A percentile compares a stretch with the other conserved stretches of the same genome.
phyloP scores from a whole-genome alignment of 1,140 invertebrate species.

The Aphidius ervi region DNA sequence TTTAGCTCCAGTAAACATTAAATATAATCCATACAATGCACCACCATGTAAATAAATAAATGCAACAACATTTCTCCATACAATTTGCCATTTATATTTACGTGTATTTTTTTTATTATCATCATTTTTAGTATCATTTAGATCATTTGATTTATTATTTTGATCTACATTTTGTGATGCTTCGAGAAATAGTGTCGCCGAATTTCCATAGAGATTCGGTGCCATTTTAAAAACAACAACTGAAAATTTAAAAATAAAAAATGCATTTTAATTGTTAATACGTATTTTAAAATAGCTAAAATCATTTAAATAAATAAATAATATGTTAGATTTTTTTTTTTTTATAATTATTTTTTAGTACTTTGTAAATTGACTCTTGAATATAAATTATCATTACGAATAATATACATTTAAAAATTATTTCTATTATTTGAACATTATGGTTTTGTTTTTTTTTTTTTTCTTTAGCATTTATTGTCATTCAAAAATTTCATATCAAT shows the following conservation, averaged over 20 bases:
- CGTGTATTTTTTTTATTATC: conserved; percentile 32
- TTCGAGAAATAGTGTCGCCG: conserved; percentile 46
- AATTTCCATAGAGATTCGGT: conserved; percentile 50
- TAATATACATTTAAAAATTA: no score
- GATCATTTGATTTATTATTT: conserved; percentile 25
- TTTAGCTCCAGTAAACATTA: conserved; percentile 53
- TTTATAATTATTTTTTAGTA: no score
- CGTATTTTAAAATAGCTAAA: no score
- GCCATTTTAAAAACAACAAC: conserved; percentile 37
- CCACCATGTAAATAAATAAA: conserved; percentile 63
- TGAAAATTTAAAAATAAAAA: conserved; percentile 19
- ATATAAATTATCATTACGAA: not conserved
- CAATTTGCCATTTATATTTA: conserved; percentile 60
- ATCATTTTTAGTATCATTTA: conserved; percentile 10
- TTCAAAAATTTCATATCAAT: no score
- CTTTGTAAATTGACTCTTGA: no score
- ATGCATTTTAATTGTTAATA: not conserved
- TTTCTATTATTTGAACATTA: no score
- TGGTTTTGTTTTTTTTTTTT: no score
- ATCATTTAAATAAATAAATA: not conserved
- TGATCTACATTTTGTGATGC: conserved; percentile 41
- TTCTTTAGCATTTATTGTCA: no score
- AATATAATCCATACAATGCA: conserved; percentile 61
- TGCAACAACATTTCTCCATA: conserved; percentile 68
- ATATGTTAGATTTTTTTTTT: not conserved